These are phyloP conservation scores for Sebastes steindachneri DNA, from an alignment of 2,797 vertebrate species.

Conservation along the genomic window DNA sequence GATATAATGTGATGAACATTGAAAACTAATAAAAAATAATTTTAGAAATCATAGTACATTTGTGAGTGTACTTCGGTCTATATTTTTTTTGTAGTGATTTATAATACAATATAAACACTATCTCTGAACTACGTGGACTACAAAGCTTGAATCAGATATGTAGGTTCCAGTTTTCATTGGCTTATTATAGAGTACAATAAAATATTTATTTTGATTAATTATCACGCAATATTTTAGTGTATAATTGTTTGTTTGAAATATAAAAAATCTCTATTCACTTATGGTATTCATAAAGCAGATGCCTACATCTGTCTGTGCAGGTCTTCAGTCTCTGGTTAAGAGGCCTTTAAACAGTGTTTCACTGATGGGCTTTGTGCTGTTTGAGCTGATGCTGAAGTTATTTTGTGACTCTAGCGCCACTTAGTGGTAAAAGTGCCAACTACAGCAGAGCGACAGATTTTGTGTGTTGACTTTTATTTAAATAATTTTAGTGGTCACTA, in stretches of 20 bases:
- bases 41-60: background rate
- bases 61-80: background rate
- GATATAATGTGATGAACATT: background rate
- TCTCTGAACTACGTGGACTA: background rate
- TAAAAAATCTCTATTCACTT: background rate
- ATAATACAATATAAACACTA: background rate
- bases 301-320: background rate
- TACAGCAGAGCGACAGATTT: background rate
- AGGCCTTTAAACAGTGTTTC: conserved; percentile 1
- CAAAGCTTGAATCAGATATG: background rate
- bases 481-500: too few species aligned
- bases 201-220: background rate
- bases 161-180: background rate
- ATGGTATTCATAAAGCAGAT: background rate
- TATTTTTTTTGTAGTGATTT: background rate
- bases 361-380: background rate
- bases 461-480: background rate
- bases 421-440: conserved; percentile 17
- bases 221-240: background rate
- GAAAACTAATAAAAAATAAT: background rate
- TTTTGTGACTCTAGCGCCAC: conserved; percentile 30
- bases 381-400: background rate
- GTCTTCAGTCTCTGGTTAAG: background rate
- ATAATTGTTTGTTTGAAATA: background rate
- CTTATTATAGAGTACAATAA: background rate